These are phyloP conservation scores for Eospalax fontanierii DNA, from an alignment of 2,797 vertebrate genomes.

Conservation along the genomic window DNA sequence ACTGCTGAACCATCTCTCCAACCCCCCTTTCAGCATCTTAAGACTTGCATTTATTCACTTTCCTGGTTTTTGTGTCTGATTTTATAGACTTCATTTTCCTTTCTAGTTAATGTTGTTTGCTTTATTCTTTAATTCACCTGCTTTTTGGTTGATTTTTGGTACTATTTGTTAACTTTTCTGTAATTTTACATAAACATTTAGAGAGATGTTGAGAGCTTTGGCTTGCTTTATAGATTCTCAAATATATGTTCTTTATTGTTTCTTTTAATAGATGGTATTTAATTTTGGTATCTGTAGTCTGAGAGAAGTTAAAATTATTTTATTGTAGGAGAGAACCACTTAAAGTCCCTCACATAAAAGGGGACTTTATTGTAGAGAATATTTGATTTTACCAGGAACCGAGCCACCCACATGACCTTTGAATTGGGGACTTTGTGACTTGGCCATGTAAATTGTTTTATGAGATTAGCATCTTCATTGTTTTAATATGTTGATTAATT, in stretches of 20 bases:
- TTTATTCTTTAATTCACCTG: background rate
- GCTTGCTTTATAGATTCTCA: constrained; percentile 36
- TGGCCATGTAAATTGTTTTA: background rate
- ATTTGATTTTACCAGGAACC: background rate
- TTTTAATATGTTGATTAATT: constrained; percentile 16
- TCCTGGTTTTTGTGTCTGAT: background rate
- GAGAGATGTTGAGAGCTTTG: background rate
- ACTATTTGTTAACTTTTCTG: background rate
- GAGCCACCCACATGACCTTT: background rate
- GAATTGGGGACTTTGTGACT: constrained; percentile 28
- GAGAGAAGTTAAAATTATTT: background rate
- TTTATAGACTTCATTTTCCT: background rate
- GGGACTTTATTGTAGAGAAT: constrained; percentile 26
- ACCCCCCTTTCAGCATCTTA: background rate
- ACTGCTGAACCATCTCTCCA: too few species aligned
- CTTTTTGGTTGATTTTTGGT: background rate
- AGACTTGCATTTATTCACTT: background rate
- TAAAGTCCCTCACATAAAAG: constrained; percentile 23
- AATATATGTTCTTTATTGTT: constrained; percentile 30
- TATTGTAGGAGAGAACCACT: background rate
- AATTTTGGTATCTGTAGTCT: background rate
- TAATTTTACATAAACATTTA: constrained; percentile 22
- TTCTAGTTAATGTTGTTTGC: background rate
- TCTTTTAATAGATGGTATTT: constrained; percentile 53
- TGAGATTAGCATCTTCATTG: background rate